Percentiles rank a stretch among this genome's conserved stretches.
Evolutionary conservation across 2,888 invertebrate species (phyloP).

Genomic region (Meliscaeva auricollis): DNA sequence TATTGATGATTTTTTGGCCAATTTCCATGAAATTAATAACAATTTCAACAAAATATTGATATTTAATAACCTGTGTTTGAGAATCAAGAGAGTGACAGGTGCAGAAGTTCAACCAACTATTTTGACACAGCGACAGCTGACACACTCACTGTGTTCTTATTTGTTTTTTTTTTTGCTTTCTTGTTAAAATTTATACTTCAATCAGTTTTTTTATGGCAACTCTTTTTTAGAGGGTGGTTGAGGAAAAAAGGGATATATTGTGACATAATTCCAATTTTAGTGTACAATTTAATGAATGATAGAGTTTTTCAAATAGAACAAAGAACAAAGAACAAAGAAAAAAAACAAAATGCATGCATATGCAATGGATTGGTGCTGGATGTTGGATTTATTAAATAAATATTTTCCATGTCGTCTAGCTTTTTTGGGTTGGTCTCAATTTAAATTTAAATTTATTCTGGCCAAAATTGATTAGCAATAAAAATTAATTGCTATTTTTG

Average conservation of each 20-base stretch:
- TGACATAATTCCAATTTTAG: conserved; percentile 45
- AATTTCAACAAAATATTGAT: conserved; percentile 64
- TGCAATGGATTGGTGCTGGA: not conserved
- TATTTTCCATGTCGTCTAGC: not conserved
- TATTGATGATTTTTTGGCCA: conserved; percentile 35
- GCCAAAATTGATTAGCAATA: not conserved
- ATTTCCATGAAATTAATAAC: conserved; percentile 70
- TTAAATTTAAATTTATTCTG: not conserved
- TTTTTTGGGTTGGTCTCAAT: not conserved
- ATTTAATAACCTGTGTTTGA: conserved; percentile 60
- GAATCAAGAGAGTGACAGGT: conserved; percentile 46
- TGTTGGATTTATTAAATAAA: conserved; percentile 12
- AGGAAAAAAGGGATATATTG: not conserved
- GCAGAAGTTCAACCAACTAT: conserved; percentile 50
- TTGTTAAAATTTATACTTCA: conserved; percentile 11
- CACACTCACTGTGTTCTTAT: conserved; percentile 14
- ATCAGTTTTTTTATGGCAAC: not conserved
- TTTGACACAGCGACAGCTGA: conserved; percentile 56
- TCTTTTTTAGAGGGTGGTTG: not conserved
- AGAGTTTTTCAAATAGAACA: not conserved
- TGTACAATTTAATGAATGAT: conserved; percentile 21
- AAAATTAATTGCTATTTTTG: not conserved
- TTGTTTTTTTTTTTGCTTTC: not conserved
- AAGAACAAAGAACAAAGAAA: not conserved
- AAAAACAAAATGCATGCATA: not conserved